Base-by-base conservation (phyloP, 2,888 invertebrate genomes). In the Drosophila siamana region DNA sequence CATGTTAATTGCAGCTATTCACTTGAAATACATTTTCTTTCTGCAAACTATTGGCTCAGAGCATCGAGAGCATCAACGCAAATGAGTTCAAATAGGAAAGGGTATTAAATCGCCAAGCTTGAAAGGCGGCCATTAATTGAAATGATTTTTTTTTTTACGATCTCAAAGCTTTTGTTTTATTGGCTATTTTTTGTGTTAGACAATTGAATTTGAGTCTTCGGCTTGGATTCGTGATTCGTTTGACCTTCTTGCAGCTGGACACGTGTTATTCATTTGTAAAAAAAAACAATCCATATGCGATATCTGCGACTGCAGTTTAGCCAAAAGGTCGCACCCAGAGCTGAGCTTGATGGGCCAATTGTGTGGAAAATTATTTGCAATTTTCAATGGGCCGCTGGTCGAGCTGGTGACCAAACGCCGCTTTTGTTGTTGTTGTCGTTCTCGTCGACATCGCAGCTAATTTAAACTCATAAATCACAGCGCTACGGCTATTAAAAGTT, bases 201-300 rank as follows among this genome's bases (percentile, higher is more conserved):
- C 67, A 65, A 80, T 72, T 67, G 68, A 83, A 80, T 80, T 80
- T 64, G 64, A 66, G 51, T 28, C 67, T 55, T 64, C 66, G 77
- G 63, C 63, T 68, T 63, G 19, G 51, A 47, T 66, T 70, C 66
- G 67, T 71, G 75, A 67, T 74, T 63, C 65, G 60, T 56, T 80
- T 80, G 80, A 80, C 80, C 80, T 83, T 80, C 83, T 76, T 76
- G 60, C 52, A 70, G 54, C 55, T 62, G 36, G 48, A 65, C 80
- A 80, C 83, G 83, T 82, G 83, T 82, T 68, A 48, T 59, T 76
- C 62, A 80, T 82, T 79, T 69, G 51, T 62, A 30, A 63, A 78
- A 33, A 33, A 11, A 33, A 0, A 51, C 57, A 59, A 62, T 38
- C 30, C 36, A n/a, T 16, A 40, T 11, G 13, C n/a, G 33, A 22